Conservation (phyloP, 2,888 invertebrate genomes). For the Noctuana brunneofusca region DNA sequence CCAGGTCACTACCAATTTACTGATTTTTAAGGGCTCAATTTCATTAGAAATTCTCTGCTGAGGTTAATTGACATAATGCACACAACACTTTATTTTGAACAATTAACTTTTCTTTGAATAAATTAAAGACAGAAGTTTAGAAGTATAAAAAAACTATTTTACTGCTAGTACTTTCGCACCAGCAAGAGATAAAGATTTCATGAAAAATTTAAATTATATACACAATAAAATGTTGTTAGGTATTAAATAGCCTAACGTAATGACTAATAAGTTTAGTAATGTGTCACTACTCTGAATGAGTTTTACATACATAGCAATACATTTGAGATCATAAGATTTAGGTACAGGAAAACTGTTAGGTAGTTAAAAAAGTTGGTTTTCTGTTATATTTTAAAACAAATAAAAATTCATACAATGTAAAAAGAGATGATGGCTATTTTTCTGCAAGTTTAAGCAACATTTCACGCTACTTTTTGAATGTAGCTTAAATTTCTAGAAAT, state of each 20-base stretch:
- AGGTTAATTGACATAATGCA: conserved; percentile 3
- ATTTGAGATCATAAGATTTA: conserved; percentile 28
- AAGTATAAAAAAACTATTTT: background rate
- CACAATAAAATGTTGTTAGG: no score
- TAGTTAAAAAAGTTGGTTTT: background rate
- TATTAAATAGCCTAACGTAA: no score
- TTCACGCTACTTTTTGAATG: background rate
- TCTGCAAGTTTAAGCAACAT: background rate
- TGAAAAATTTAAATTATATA: no score
- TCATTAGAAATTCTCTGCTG: background rate
- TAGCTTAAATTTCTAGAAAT: background rate
- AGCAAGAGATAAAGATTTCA: background rate
- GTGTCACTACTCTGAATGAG: no score
- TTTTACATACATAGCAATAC: background rate
- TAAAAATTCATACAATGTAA: no score
- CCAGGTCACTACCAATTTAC: background rate
- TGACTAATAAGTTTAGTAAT: no score
- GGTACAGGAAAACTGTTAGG: conserved; percentile 9
- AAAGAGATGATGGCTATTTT: no score
- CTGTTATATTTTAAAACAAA: background rate
- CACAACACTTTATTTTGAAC: background rate
- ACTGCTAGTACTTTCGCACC: background rate
- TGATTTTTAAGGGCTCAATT: no score
- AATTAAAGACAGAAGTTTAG: background rate
- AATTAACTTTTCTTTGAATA: background rate